A percentile compares a stretch with the other conserved stretches of the same genome.
Conservation (phyloP, 2,888 invertebrate genomes). For the Suillia variegata region DNA sequence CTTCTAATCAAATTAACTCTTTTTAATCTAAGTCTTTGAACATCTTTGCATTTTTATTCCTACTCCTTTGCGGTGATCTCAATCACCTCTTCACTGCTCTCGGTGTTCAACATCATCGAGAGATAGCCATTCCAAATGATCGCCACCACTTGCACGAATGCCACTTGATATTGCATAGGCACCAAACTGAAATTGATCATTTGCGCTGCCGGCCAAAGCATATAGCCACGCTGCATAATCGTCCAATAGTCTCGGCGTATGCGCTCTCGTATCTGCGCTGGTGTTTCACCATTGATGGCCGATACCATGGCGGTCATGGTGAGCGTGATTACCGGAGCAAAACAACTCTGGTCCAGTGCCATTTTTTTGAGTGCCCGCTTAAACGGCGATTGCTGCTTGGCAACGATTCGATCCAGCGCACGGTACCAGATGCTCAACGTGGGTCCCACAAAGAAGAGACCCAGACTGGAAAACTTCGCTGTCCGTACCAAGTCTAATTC, state of each 20-base stretch:
- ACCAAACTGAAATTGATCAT: constrained; percentile 81
- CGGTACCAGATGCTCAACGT: constrained; percentile 45
- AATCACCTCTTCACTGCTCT: too few relatives aligned
- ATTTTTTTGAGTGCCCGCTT: constrained; percentile 49
- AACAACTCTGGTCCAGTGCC: constrained; percentile 41
- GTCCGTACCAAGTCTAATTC: constrained; percentile 43
- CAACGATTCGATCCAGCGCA: constrained; percentile 38
- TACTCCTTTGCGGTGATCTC: too few relatives aligned
- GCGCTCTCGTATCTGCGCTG: constrained; percentile 30
- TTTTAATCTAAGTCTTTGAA: too few relatives aligned
- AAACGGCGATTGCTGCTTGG: constrained; percentile 32
- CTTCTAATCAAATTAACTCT: too few relatives aligned
- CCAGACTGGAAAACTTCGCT: constrained; percentile 42
- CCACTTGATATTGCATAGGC: constrained; percentile 82
- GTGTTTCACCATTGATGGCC: constrained; percentile 38
- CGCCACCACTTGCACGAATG: constrained; percentile 77
- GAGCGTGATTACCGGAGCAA: constrained; percentile 48
- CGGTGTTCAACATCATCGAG: constrained; percentile 70
- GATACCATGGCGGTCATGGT: constrained; percentile 41
- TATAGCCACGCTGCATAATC: constrained; percentile 42
- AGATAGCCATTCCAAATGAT: constrained; percentile 86
- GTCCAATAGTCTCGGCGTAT: constrained; percentile 33
- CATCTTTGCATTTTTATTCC: too few relatives aligned
- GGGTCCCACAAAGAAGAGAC: constrained; percentile 49
- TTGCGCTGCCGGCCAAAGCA: constrained; percentile 69